Conservation (phyloP, 2,888 invertebrate species). For the Sipha maydis region DNA sequence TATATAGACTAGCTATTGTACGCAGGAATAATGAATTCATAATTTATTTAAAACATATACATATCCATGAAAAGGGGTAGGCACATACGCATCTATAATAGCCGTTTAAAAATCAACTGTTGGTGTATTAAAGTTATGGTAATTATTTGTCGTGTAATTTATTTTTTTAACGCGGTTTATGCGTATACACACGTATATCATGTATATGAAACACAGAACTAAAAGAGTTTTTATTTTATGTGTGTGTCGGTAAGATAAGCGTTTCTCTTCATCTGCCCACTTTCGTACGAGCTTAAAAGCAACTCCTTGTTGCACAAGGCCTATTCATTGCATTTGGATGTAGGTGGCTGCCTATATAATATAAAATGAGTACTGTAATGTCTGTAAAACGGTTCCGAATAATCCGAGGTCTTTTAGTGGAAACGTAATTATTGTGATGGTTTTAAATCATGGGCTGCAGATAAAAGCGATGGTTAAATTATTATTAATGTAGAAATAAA, state of each 20-base stretch:
- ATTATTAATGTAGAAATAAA: conserved; percentile 32
- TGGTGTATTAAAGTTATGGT: conserved; percentile 26
- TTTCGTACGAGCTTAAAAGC: conserved; percentile 16
- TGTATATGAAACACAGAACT: too few species aligned
- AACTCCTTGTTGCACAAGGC: conserved; percentile 2
- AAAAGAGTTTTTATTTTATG: neutral
- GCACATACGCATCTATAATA: neutral
- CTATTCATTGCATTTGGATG: conserved; percentile 36
- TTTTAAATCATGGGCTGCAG: too few species aligned
- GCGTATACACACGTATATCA: neutral
- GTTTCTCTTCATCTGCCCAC: conserved; percentile 41
- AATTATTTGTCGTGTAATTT: conserved; percentile 47
- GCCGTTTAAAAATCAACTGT: conserved; percentile 5
- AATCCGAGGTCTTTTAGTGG: neutral
- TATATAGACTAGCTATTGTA: too few species aligned
- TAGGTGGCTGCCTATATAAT: conserved; percentile 15
- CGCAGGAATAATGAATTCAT: neutral
- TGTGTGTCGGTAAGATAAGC: conserved; percentile 13
- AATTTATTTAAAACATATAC: neutral
- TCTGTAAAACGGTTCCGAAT: neutral
- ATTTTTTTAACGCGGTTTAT: neutral
- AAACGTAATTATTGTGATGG: neutral
- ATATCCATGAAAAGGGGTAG: neutral
- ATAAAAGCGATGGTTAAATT: neutral
- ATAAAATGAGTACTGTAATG: neutral